phyloP scores from a whole-genome alignment of 2,113 vertebrate genomes.

The Ctenomys sociabilis region DNA sequence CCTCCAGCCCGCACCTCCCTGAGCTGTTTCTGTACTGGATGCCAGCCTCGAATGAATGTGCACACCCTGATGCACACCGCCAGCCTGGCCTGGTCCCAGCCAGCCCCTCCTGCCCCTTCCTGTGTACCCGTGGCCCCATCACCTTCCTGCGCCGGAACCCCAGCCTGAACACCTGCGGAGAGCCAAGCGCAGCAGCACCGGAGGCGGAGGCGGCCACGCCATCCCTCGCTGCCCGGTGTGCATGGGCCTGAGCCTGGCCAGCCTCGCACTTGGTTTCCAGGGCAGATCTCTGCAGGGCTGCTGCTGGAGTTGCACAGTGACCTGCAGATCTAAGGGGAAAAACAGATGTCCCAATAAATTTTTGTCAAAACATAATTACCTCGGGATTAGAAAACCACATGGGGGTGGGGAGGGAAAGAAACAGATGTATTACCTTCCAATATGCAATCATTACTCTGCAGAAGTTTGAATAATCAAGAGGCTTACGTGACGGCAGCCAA shows the following conservation, averaged over 20 bases:
- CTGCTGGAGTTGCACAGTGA: slow-evolving; percentile 75
- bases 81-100: slow-evolving; percentile 65
- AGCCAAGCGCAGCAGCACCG: neutral
- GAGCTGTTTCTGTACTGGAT: slow-evolving; percentile 76
- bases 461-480: slow-evolving; percentile 82
- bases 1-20: slow-evolving; percentile 41
- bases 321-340: slow-evolving; percentile 85
- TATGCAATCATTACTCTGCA: slow-evolving; percentile 80
- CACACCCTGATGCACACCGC: slow-evolving; percentile 59
- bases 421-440: slow-evolving; percentile 84
- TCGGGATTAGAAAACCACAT: slow-evolving; percentile 84
- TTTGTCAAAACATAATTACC: slow-evolving; percentile 87
- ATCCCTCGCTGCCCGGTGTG: slow-evolving; percentile 5
- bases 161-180: neutral
- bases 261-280: slow-evolving; percentile 44
- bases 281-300: neutral
- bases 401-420: slow-evolving; percentile 77
- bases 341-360: slow-evolving; percentile 87
- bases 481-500: slow-evolving; percentile 60
- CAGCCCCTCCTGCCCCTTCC: slow-evolving; percentile 57
- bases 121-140: slow-evolving; percentile 32
- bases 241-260: neutral
- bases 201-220: slow-evolving; percentile 49
- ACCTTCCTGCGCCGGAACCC: slow-evolving; percentile 66
- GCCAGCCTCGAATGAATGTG: slow-evolving; percentile 54